phyloP scores from a whole-genome alignment of 2,113 vertebrate genomes.

The Tauraco erythrolophus region DNA sequence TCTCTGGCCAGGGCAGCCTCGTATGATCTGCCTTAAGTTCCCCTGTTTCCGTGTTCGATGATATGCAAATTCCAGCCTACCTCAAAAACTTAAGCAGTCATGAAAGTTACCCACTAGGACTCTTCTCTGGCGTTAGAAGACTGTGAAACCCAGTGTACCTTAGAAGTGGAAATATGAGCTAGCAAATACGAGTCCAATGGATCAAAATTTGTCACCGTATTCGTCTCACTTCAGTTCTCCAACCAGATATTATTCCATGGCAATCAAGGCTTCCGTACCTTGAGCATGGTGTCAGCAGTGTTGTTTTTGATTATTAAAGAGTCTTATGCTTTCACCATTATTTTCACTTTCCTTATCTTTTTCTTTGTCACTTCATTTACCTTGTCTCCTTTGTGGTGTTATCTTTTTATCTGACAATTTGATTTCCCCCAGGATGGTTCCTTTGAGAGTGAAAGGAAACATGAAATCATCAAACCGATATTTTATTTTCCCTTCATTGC shows the following conservation, averaged over 20 bases:
- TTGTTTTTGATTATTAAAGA: slow-evolving; percentile 24
- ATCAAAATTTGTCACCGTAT: neutral
- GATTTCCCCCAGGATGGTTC: neutral
- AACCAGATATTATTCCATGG: neutral
- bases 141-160: neutral
- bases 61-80: slow-evolving; percentile 27
- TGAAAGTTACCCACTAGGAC: neutral
- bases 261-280: neutral
- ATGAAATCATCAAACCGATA: neutral
- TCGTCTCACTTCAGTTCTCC: neutral
- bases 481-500: slow-evolving; percentile 59
- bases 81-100: neutral
- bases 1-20: neutral
- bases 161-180: neutral
- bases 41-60: neutral
- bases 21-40: slow-evolving; percentile 2
- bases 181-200: neutral
- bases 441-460: slow-evolving; percentile 57
- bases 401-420: slow-evolving; percentile 27
- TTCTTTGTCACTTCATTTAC: slow-evolving; percentile 39
- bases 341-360: slow-evolving; percentile 32
- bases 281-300: neutral
- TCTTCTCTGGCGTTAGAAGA: neutral
- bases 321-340: slow-evolving; percentile 19
- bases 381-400: slow-evolving; percentile 22